These are phyloP conservation scores for Eidolon dupreanum DNA, from an alignment of 2,797 vertebrate species.

Conservation along the genomic window DNA sequence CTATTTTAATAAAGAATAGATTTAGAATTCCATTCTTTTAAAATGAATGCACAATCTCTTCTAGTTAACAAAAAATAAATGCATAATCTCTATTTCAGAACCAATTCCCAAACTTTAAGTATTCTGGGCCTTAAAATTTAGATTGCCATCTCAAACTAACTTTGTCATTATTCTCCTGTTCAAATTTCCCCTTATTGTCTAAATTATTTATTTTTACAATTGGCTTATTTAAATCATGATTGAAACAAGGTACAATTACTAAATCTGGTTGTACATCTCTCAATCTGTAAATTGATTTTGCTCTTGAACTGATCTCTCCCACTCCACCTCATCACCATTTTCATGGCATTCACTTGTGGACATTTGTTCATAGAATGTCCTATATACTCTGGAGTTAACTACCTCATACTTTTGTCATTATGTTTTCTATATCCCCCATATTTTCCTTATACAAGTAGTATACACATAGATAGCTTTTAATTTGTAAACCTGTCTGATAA, in stretches of 20 bases:
- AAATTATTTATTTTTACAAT: neutral
- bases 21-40: too few relatives aligned
- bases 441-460: neutral
- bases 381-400: neutral
- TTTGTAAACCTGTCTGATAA: neutral
- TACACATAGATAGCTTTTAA: neutral
- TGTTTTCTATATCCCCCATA: neutral
- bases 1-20: too few relatives aligned
- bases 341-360: neutral
- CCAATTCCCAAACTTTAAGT: neutral
- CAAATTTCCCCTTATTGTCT: neutral
- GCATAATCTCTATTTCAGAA: neutral
- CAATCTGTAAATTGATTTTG: neutral
- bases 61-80: neutral
- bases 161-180: neutral
- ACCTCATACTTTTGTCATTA: neutral
- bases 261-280: neutral
- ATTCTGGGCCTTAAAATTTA: neutral
- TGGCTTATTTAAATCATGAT: neutral
- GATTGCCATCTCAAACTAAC: neutral
- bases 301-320: neutral
- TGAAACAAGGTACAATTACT: neutral
- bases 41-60: neutral
- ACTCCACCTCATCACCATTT: neutral
- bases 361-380: neutral